Base-by-base conservation (phyloP, 2,113 vertebrate genomes). In the Podarcis cretensis region DNA sequence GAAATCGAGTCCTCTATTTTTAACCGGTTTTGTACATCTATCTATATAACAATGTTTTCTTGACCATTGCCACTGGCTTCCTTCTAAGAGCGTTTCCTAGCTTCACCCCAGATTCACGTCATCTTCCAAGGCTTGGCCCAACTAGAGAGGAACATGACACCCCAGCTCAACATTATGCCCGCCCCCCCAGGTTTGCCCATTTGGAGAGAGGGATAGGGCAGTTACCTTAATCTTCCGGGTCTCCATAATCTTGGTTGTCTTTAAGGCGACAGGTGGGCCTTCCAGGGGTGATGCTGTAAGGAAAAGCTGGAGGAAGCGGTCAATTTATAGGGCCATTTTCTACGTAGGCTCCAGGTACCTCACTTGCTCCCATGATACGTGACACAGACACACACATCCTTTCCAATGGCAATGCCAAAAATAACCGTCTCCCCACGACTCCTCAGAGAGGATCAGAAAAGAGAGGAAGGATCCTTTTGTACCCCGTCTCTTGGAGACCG, bases 381-480 rank as follows among this genome's bases (percentile, higher is more conserved):
- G 20, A 48, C 20, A 69, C 43, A 21, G 25, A 12, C 48, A 54
- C 2, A 54, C 48, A n/a, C 14, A 65, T 40, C 35, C 10, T 14
- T 3, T 75, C 89, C 92, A 93, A 94, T 93, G 9, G 92, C 1
- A 30, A 32, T 91, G 93, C 92, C 95, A 92, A 94, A 95, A 95
- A 95, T 93, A 95, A 87, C 73, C 4, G 9, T 21, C 37, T 59
- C 73, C 12, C 71, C 40, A 27, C 14, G 0, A 32, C n/a, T 23
- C 32, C 65, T 27, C 6, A 83, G 40, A 13, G 2, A 21, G 16
- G 87, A 35, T 57, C 81, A 78, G 43, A 68, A 59, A 84, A 69
- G 92, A 90, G 92, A 90, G 89, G 93, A 92, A 1, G 1, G 68
- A n/a, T 8, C 3, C 1, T 21, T 2, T 87, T 21, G 90, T 35